Conservation (phyloP, 2,113 vertebrate species). For the Calidris pygmaea region DNA sequence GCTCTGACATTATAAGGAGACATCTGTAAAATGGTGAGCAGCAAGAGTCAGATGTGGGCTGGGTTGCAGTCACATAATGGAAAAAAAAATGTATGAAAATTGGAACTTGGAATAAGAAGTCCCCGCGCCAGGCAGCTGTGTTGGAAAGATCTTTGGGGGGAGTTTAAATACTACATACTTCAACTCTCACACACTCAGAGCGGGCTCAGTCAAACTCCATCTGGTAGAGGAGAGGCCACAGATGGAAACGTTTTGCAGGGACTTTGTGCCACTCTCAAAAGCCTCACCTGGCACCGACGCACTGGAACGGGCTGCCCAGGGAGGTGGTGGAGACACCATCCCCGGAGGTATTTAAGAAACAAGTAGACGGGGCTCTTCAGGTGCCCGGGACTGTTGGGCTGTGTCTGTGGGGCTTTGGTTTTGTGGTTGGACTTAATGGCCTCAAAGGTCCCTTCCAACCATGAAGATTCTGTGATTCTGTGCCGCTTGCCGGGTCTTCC, state of each 20-base stretch:
- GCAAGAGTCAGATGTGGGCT: neutral
- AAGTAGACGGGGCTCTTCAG: no score
- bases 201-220: neutral
- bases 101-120: neutral
- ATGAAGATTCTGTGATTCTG: no score
- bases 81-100: neutral
- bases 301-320: no score
- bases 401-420: no score
- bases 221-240: neutral
- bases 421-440: no score
- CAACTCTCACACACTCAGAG: neutral
- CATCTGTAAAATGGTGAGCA: neutral
- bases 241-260: neutral
- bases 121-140: neutral
- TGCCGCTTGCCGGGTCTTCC: neutral
- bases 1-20: neutral
- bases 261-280: neutral
- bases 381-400: no score
- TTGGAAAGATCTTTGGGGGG: neutral
- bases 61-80: neutral
- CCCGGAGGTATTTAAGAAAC: no score
- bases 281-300: neutral
- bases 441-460: no score
- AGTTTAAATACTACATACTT: neutral
- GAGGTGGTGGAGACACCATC: no score